Base-by-base conservation (phyloP, 2,888 invertebrate species). In the Apamea sordens region DNA sequence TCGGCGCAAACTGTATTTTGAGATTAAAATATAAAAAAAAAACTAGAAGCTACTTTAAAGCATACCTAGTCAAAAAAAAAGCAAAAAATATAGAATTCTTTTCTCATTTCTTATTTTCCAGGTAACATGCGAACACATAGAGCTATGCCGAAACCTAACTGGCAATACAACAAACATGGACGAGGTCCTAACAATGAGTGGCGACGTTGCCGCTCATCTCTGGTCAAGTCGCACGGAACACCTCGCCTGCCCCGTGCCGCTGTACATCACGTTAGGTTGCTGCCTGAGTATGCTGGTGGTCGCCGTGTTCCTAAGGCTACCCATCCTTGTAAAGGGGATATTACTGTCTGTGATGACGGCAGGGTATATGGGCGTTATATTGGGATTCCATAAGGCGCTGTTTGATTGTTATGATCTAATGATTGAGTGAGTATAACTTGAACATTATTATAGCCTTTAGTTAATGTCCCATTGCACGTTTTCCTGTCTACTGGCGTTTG, bases 231-330 rank as follows among this genome's bases (percentile, higher is more conserved):
- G 95, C 70, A 88, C 88, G 0, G 98, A 98, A 83, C 98, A 99
- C 93, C 97, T 98, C 73, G 98, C 98, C 32, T 99, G 99, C 91
- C 98, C 98, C 0, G 96, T 99, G 77, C 99, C 99, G 0, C 98
- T 99, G 80, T 99, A 99, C 94, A 98, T 99, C 65, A 98, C 98
- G 10, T 95, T 99, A 24, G 98, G 98, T 21, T 98, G 99, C 90
- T 98, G 98, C 76, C 97, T 99, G 87, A 98, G 98, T 75, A 98
- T 98, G 95, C 97, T 99, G 79, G 98, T 98, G 0, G 98, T 99
- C 50, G 98, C 99, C 0, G 98, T 99, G 80, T 99, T 99, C 95
- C 97, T 99, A 73, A 97, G 97, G 84, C 97, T 99, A 74, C 98
- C 99, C 15, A 98, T 99, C 87, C 95, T 98, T 85, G 97, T 99